Conservation (phyloP, 2,888 invertebrate genomes). For the Sylvicola cinctus region DNA sequence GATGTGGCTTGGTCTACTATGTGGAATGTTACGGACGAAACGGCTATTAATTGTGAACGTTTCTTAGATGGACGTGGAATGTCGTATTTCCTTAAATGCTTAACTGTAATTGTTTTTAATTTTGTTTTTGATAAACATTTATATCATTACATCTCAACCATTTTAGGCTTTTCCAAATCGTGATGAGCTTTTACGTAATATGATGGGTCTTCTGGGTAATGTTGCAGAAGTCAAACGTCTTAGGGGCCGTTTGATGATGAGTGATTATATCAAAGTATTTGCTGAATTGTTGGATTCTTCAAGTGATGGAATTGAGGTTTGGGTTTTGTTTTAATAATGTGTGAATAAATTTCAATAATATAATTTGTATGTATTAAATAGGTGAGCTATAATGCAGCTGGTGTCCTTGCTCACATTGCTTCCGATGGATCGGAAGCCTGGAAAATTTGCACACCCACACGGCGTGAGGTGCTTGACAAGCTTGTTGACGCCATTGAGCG, state of each 20-base stretch:
- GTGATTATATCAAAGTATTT: constrained; percentile 69
- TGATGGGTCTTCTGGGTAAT: constrained; percentile 95
- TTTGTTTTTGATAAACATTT: constrained; percentile 2
- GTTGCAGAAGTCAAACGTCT: constrained; percentile 83
- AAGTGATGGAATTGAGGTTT: constrained; percentile 87
- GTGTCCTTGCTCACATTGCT: constrained; percentile 86
- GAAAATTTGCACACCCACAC: constrained; percentile 49
- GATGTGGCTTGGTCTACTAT: constrained; percentile 99
- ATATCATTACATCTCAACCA: constrained; percentile 3
- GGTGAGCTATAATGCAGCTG: constrained; percentile 90
- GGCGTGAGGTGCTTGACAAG: constrained; percentile 47
- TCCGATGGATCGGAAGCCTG: constrained; percentile 76
- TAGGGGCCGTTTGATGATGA: constrained; percentile 63
- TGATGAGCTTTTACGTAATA: constrained; percentile 80
- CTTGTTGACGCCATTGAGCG: constrained; percentile 67
- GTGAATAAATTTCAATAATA: too few species aligned
- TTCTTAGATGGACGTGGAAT: constrained; percentile 80
- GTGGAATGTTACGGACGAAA: constrained; percentile 97
- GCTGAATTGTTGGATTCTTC: constrained; percentile 63
- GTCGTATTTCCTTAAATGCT: constrained; percentile 73
- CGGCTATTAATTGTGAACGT: constrained; percentile 77
- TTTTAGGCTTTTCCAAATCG: constrained; percentile 65
- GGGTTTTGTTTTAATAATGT: constrained; percentile 25
- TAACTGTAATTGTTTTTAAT: constrained; percentile 35
- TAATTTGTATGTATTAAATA: constrained; percentile 13